Base-by-base conservation (phyloP, 2,888 invertebrate genomes). In the Andrena trimmerana region DNA sequence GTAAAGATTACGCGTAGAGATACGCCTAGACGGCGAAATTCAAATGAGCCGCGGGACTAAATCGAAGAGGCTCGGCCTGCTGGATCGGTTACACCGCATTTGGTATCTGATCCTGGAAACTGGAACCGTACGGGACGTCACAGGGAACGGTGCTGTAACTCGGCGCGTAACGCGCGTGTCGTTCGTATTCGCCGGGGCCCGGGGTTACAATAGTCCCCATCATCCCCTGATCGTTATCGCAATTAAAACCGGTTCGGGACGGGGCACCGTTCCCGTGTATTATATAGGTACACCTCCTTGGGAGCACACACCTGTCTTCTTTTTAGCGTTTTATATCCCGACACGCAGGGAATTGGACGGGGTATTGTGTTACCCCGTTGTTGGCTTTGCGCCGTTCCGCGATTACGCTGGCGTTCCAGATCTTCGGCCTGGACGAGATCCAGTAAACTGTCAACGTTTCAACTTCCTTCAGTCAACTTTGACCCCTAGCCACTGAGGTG, bases 11-110 rank as follows among this genome's bases (percentile, higher is more conserved):
- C 84, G 84, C 84, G 83, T 74, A 62, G 60, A 84, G 86, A 86
- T 86, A 86, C 87, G 89, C 88, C 88, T 86, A 89, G 90, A 89
- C 90, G 88, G 88, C 88, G 86, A 90, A 90, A 90, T 90, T 90
- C 90, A 89, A 90, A 90, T 90, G 89, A 90, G 89, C 85, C 76
- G 87, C 87, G 88, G 85, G 84, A 76, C 89, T 83, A 86, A 89
- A 88, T 89, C 90, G 90, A 90, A 85, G 81, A 86, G 80, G 74
- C 71, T 74, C 83, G 84, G 82, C 59, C 77, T 42, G 87, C 76
- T 89, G 91, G 90, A 91, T 92, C 91, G 89, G 91, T 92, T 91
- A 91, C 91, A 89, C 88, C 89, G 84, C 88, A 72, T 86, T 86
- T 66, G 81, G 86, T 90, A 90, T 90, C 90, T 90, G 90, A 89